Percentiles rank a stretch among this genome's conserved stretches.
Conservation (phyloP, 1,140 invertebrate genomes). For the Platyura marginata region DNA sequence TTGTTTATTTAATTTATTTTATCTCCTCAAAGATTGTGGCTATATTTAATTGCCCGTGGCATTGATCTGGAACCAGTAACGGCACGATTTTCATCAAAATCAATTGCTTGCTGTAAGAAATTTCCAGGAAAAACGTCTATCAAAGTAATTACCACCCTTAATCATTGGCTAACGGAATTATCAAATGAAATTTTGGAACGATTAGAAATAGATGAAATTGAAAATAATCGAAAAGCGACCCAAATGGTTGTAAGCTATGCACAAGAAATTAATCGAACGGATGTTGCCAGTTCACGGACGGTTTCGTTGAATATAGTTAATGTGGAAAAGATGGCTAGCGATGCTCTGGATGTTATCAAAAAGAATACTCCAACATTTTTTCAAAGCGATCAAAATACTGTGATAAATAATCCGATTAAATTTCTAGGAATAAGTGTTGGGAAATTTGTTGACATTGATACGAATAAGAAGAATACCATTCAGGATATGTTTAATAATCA, state of each 20-base stretch:
- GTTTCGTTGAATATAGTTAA: conserved; percentile 25
- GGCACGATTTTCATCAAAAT: conserved; percentile 68
- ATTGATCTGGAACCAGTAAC: conserved; percentile 75
- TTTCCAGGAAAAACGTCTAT: conserved; percentile 73
- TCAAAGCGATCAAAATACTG: conserved; percentile 17
- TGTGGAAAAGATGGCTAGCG: conserved; percentile 34
- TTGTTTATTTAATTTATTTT: conserved; percentile 15
- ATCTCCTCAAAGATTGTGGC: conserved; percentile 59
- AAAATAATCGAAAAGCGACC: conserved; percentile 46
- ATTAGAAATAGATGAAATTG: conserved; percentile 57
- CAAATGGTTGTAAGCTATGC: conserved; percentile 41
- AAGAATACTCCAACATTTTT: conserved; percentile 27
- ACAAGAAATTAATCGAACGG: conserved; percentile 34
- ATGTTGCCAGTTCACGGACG: conserved; percentile 37
- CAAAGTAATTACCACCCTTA: conserved; percentile 44
- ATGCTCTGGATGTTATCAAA: conserved; percentile 38
- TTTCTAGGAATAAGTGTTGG: conserved; percentile 56
- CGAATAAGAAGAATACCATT: conserved; percentile 30
- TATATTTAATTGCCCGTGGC: conserved; percentile 74
- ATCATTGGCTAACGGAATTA: conserved; percentile 66
- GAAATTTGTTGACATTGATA: conserved; percentile 47
- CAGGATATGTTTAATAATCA: conserved; percentile 17
- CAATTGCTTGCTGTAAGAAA: conserved; percentile 89
- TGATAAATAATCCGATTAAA: conserved; percentile 36
- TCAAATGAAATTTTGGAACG: conserved; percentile 67